These are phyloP conservation scores for Polyergus mexicanus DNA, from an alignment of 1,140 invertebrate genomes.

Conservation along the genomic window DNA sequence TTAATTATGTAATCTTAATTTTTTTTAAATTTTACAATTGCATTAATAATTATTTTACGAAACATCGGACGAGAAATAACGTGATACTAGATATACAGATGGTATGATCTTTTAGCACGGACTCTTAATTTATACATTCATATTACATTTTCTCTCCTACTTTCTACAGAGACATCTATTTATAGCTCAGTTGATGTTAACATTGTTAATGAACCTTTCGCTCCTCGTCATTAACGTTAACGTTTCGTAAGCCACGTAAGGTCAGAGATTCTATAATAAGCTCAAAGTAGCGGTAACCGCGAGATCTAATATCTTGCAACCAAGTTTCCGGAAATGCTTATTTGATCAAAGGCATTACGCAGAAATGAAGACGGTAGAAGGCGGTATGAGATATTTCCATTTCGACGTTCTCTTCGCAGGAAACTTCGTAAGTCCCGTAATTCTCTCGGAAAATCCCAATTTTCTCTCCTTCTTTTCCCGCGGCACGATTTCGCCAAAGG, in stretches of 20 bases:
- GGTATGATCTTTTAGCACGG: not conserved
- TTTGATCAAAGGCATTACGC: conserved; percentile 17
- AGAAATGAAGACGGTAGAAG: conserved; percentile 26
- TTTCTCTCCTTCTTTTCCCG: conserved; percentile 12
- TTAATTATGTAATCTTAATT: no score
- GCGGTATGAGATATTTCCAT: conserved; percentile 42
- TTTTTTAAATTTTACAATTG: not conserved
- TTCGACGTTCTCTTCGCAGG: conserved; percentile 14
- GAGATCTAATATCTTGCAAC: conserved; percentile 20
- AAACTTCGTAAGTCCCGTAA: conserved; percentile 31
- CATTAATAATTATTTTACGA: not conserved
- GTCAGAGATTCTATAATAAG: conserved; percentile 14
- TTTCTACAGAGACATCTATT: conserved; percentile 5
- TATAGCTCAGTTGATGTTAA: conserved; percentile 16
- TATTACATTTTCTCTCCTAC: not conserved
- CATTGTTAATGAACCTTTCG: conserved; percentile 5
- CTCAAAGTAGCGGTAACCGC: not conserved
- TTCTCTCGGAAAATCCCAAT: conserved; percentile 11
- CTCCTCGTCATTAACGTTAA: conserved; percentile 29
- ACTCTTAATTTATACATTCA: not conserved
- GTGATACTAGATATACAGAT: not conserved
- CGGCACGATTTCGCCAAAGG: conserved; percentile 22
- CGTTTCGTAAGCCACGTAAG: conserved; percentile 21
- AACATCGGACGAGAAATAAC: no score
- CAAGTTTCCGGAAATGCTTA: conserved; percentile 16